Evolutionary conservation across 1,140 invertebrate genomes (phyloP), one percentile per base, ranked within the genome.

Genomic region (Coenobita brevimanus): DNA sequence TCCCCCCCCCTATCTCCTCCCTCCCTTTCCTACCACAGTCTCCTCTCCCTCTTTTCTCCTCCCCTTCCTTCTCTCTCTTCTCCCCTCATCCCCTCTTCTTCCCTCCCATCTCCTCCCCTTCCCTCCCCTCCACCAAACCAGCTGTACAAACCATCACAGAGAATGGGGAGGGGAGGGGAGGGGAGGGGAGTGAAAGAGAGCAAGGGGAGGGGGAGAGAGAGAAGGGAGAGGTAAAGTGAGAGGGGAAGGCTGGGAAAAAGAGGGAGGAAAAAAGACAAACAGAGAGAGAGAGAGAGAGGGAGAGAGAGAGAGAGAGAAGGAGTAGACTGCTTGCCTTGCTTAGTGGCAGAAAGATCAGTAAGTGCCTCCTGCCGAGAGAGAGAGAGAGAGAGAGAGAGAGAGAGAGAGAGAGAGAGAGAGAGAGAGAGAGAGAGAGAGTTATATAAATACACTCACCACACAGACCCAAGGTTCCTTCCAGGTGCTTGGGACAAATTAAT

Each of bases 71-170:
- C n/a, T n/a, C 69, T 17, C 27, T 15, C 21, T 36, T 4, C 4
- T 13, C 8, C 38, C 8, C 69, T 38, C 24, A 38, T 38, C 6
- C 36, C n/a, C 8, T 38, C 69, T 38, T 67, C 64, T 27, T 10
- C 24, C 64, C 64, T 27, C 13, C 27, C 64, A n/a, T 30, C 27
- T 27, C 27, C 64, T 24, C 64, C 27, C 27, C 64, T 38, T 38
- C 69, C 13, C 62, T 67, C 36, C 10, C 24, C 62, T 24, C 62
- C 30, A 73, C 69, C 13, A 30, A 13, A 33, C 36, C 69, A 73
- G 24, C 69, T 73, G 36, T 73, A 73, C 69, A 73, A 33, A 73
- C 69, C 69, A 30, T 73, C 69, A 73, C 69, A 73, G 24, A 62
- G 8, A 8, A 1, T n/a, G 8, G 21, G 1, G 8, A 8, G 30